Evolutionary conservation across 2,888 invertebrate genomes (phyloP).

Genomic region (Drosophila austrosaltans): DNA sequence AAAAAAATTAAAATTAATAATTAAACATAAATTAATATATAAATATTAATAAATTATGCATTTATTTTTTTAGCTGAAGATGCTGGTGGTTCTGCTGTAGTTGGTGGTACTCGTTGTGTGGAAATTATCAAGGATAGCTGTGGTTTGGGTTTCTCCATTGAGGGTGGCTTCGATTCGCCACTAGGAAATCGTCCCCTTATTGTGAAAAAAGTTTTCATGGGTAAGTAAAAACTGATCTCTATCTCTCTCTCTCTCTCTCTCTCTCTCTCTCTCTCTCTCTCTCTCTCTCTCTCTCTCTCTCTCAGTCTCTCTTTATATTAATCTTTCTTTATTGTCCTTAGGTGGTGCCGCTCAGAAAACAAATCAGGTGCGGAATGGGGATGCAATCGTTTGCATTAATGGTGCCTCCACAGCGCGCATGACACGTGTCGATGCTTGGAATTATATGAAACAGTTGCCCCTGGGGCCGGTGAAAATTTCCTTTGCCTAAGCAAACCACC

Average conservation of each 20-base stretch:
- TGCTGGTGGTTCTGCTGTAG: slow-evolving; percentile 48
- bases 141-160: slow-evolving; percentile 96
- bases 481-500: slow-evolving; percentile 63
- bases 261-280: neutral
- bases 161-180: slow-evolving; percentile 96
- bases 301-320: neutral
- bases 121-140: slow-evolving; percentile 88
- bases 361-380: slow-evolving; percentile 92
- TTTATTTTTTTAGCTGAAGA: slow-evolving; percentile 66
- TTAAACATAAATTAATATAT: neutral
- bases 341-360: slow-evolving; percentile 95
- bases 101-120: slow-evolving; percentile 69
- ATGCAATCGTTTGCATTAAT: slow-evolving; percentile 93
- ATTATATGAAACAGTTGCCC: slow-evolving; percentile 94
- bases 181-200: slow-evolving; percentile 94
- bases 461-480: slow-evolving; percentile 89
- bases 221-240: slow-evolving; percentile 84
- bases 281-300: neutral
- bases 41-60: neutral
- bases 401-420: slow-evolving; percentile 91
- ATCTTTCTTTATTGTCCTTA: slow-evolving; percentile 75
- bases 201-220: slow-evolving; percentile 97
- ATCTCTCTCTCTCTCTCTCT: neutral
- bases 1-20: no score
- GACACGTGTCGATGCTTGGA: slow-evolving; percentile 98